A percentile compares a stretch with the other conserved stretches of the same genome.
Evolutionary conservation across 1,140 invertebrate species (phyloP).

Genomic region (Antheraea pernyi): DNA sequence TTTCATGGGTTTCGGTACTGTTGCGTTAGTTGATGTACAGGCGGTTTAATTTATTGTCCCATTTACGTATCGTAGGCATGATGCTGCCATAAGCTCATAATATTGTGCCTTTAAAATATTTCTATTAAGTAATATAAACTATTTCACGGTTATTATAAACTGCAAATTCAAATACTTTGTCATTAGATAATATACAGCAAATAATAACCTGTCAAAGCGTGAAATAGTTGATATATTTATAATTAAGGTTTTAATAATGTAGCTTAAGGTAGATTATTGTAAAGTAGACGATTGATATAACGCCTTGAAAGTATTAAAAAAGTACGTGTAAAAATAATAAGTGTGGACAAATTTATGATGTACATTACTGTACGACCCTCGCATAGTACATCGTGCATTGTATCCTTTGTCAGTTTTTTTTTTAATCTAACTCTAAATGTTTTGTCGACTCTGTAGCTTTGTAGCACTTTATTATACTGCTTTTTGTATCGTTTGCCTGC

Average conservation of each 20-base stretch:
- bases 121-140: conserved; percentile 2
- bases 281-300: conserved; percentile 28
- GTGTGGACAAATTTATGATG: conserved; percentile 63
- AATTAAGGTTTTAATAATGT: conserved; percentile 30
- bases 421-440: conserved; percentile 27
- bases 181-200: not conserved
- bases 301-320: conserved; percentile 77
- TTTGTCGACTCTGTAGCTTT: conserved; percentile 8
- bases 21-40: conserved; percentile 40
- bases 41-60: conserved; percentile 29
- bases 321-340: conserved; percentile 59
- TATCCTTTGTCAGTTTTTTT: conserved; percentile 58
- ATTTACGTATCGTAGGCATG: conserved; percentile 40
- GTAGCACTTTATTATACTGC: conserved; percentile 23
- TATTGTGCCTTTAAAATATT: conserved; percentile 49
- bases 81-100: conserved; percentile 60
- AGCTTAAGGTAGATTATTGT: conserved; percentile 51
- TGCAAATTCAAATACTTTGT: not conserved
- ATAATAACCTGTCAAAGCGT: not conserved
- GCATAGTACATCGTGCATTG: conserved; percentile 74
- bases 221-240: conserved; percentile 5
- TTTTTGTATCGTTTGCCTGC: conserved; percentile 27
- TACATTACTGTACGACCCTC: conserved; percentile 74
- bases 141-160: conserved; percentile 1
- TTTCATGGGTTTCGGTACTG: conserved; percentile 41